Conservation (phyloP, 64 coral and sea anemone species). For the Cladopsammia gracilis region DNA sequence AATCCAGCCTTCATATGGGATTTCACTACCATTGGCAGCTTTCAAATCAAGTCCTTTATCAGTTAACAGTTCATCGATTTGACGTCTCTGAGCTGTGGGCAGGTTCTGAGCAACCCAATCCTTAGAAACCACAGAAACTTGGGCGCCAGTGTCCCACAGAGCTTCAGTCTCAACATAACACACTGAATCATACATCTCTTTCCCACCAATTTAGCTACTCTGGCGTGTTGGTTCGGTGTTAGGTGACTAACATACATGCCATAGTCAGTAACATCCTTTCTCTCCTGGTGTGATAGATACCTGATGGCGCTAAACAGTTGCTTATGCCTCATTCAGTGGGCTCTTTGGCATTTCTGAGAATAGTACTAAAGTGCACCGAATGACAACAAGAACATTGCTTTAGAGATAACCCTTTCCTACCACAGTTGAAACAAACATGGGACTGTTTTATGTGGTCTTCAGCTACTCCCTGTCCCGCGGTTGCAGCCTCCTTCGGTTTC, state of each 20-base stretch:
- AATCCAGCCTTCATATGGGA: conserved; percentile 9
- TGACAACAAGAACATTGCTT: conserved; percentile 34
- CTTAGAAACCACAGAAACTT: conserved; percentile 51
- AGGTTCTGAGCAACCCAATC: conserved; percentile 22
- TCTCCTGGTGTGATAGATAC: conserved; percentile 16
- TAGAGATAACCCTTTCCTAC: conserved; percentile 19
- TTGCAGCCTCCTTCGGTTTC: conserved; percentile 74
- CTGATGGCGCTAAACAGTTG: conserved; percentile 2
- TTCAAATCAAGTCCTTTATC: neutral
- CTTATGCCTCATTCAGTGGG: conserved; percentile 1
- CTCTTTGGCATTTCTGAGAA: conserved; percentile 22
- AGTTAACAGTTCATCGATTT: neutral
- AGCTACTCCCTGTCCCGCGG: conserved; percentile 81
- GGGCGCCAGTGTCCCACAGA: conserved; percentile 62
- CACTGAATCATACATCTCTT: conserved; percentile 24
- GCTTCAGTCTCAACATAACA: neutral
- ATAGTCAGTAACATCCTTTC: neutral
- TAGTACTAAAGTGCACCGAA: conserved; percentile 19
- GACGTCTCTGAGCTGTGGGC: neutral
- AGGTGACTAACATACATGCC: conserved; percentile 26
- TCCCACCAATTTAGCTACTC: conserved; percentile 14
- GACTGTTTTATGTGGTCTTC: neutral
- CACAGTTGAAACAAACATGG: conserved; percentile 61
- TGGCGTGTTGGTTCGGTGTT: conserved; percentile 12
- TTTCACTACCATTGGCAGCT: conserved; percentile 1